Evolutionary conservation across 2,113 vertebrate genomes (phyloP).

Genomic region (Genyomyrus donnyi): DNA sequence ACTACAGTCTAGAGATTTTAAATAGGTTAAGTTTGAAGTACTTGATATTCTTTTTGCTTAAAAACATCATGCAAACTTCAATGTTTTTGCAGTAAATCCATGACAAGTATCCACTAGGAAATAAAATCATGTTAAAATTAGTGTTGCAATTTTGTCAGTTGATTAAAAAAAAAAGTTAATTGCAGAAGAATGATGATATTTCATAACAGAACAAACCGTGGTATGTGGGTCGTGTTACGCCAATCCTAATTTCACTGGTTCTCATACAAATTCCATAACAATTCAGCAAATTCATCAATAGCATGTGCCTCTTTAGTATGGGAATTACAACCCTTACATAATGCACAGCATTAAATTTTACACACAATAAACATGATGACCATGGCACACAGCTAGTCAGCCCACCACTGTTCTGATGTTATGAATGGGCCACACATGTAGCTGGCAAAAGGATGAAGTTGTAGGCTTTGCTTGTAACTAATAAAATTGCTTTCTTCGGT

Average conservation of each 20-base stretch:
- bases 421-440: background rate
- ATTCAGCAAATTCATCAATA: background rate
- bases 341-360: conserved; percentile 16
- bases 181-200: conserved; percentile 8
- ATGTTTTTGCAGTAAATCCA: conserved; percentile 22
- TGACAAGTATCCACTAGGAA: conserved; percentile 22
- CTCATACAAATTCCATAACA: background rate
- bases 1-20: background rate
- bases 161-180: conserved; percentile 9
- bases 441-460: background rate
- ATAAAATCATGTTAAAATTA: conserved; percentile 31
- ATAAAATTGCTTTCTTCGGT: background rate
- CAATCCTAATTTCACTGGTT: background rate
- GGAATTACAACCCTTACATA: conserved; percentile 10
- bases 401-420: background rate
- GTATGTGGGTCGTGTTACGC: background rate
- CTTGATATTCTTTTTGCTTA: conserved; percentile 9
- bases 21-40: conserved; percentile 15
- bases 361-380: conserved; percentile 8
- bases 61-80: conserved; percentile 30
- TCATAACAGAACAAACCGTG: conserved; percentile 10
- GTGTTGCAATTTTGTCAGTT: conserved; percentile 35
- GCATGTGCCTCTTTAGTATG: background rate
- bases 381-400: conserved; percentile 10
- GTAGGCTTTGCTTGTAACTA: background rate